phyloP scores from a whole-genome alignment of 2,797 vertebrate species.

The Propithecus perrieri region DNA sequence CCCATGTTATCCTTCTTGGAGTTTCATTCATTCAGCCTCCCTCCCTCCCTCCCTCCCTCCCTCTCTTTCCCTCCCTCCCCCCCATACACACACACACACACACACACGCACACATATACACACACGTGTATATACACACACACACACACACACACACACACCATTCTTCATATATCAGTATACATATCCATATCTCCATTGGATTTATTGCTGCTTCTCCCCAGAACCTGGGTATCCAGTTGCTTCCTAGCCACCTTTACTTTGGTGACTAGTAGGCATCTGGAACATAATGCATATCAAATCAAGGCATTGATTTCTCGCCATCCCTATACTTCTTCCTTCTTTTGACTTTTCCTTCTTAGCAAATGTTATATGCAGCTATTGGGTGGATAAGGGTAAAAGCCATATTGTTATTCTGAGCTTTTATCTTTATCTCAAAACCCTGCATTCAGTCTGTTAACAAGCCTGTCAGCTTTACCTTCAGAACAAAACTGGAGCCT shows the following conservation, averaged over 20 bases:
- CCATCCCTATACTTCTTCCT: background rate
- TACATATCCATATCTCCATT: background rate
- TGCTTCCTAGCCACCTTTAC: background rate
- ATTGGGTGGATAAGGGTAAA: fast-evolving
- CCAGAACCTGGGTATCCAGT: background rate
- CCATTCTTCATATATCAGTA: background rate
- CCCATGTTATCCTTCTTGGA: background rate
- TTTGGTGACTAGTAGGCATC: background rate
- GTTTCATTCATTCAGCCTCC: background rate
- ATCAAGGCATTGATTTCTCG: background rate
- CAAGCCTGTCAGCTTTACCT: background rate
- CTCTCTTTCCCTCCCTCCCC: too few relatives aligned
- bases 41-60: too few relatives aligned
- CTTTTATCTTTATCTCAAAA: background rate
- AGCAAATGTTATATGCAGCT: background rate
- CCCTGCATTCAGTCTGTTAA: background rate
- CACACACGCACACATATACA: too few relatives aligned
- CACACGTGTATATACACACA: too few relatives aligned
- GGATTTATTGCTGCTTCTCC: background rate
- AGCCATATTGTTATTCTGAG: background rate
- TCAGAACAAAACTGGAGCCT: background rate
- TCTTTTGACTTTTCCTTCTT: background rate
- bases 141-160: background rate
- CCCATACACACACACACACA: too few relatives aligned
- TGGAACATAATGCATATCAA: background rate